Evolutionary conservation across 2,888 invertebrate species (phyloP).

Genomic region (Ennomos fuscantarius): DNA sequence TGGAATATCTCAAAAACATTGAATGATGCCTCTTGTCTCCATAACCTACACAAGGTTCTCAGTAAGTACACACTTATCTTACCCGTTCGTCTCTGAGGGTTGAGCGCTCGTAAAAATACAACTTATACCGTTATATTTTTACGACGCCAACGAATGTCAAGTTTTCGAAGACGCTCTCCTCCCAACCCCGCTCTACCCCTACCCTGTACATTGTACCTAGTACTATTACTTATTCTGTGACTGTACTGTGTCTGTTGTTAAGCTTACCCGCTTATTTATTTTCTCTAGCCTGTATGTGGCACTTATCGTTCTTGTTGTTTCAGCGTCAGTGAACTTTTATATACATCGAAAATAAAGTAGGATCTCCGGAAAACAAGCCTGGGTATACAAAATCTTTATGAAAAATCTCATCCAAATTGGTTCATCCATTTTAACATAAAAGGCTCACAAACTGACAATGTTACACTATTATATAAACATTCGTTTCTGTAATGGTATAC

Average conservation of each 20-base stretch:
- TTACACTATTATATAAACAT: too few species aligned
- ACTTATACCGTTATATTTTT: constrained; percentile 81
- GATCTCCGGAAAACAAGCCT: too few species aligned
- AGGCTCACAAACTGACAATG: too few species aligned
- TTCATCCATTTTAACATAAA: too few species aligned
- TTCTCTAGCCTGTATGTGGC: constrained; percentile 24
- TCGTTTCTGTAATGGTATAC: too few species aligned
- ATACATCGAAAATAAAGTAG: neutral
- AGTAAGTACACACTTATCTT: constrained; percentile 46
- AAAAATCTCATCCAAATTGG: too few species aligned
- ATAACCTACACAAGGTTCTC: constrained; percentile 31
- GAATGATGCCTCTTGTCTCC: constrained; percentile 30
- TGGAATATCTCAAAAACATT: constrained; percentile 21
- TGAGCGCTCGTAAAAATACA: constrained; percentile 76
- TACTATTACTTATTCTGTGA: too few species aligned
- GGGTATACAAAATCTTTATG: too few species aligned
- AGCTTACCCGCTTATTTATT: constrained; percentile 28
- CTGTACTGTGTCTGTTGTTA: constrained; percentile 55
- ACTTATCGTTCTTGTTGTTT: constrained; percentile 10
- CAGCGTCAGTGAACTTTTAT: neutral
- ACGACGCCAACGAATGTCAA: constrained; percentile 79
- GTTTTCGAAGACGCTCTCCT: constrained; percentile 67
- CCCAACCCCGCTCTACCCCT: constrained; percentile 33
- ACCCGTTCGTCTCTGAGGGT: constrained; percentile 60
- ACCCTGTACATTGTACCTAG: constrained; percentile 32